phyloP scores from a whole-genome alignment of 1,140 invertebrate genomes.

The Zaprionus lachaisei region DNA sequence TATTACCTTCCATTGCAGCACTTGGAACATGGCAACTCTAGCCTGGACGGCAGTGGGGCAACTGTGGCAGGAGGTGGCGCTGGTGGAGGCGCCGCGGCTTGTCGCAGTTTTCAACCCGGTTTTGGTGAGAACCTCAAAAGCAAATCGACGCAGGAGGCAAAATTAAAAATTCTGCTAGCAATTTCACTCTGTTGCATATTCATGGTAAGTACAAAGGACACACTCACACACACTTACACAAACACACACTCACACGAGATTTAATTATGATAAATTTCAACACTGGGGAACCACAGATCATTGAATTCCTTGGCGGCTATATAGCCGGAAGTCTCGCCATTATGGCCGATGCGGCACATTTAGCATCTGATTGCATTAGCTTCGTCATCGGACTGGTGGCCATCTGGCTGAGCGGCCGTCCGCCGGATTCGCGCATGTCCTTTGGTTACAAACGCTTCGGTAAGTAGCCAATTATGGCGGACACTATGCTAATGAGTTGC shows the following conservation, averaged over 20 bases:
- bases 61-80: not conserved
- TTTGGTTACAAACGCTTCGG: constrained; percentile 93
- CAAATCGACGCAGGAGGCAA: constrained; percentile 85
- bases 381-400: constrained; percentile 92
- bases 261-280: constrained; percentile 71
- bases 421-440: constrained; percentile 89
- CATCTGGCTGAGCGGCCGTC: constrained; percentile 88
- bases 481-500: constrained; percentile 62
- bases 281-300: constrained; percentile 85
- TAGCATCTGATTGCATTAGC: constrained; percentile 92
- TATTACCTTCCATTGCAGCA: constrained; percentile 55
- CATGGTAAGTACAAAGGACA: constrained; percentile 86
- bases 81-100: constrained; percentile 4
- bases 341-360: constrained; percentile 93
- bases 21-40: constrained; percentile 27
- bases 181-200: constrained; percentile 87
- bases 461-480: constrained; percentile 82
- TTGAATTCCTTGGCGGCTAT: constrained; percentile 90
- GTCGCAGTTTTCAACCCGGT: constrained; percentile 62
- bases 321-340: constrained; percentile 92
- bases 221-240: constrained; percentile 23
- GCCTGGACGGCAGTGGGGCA: not conserved
- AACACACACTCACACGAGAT: constrained; percentile 34
- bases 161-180: constrained; percentile 86
- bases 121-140: constrained; percentile 83